These are phyloP conservation scores for Tenebrio molitor DNA, from an alignment of 1,140 invertebrate species.

Conservation along the genomic window DNA sequence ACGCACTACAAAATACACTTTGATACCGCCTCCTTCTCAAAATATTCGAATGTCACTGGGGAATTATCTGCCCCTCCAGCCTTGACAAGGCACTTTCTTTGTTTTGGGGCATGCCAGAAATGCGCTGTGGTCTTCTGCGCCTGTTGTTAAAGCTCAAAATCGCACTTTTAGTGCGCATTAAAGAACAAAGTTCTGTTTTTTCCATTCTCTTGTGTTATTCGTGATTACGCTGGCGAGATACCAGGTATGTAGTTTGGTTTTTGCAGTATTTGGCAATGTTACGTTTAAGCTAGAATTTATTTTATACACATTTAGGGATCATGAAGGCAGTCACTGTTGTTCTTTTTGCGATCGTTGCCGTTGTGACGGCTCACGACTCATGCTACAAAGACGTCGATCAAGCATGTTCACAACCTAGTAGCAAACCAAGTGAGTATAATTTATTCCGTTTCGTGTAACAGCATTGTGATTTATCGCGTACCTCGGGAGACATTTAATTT, in stretches of 20 bases:
- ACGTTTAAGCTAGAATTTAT: slow-evolving; percentile 11
- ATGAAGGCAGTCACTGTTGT: slow-evolving; percentile 73
- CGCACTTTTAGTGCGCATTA: slow-evolving; percentile 13
- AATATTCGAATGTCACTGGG: slow-evolving; percentile 34
- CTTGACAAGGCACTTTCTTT: slow-evolving; percentile 52
- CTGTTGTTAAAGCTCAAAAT: slow-evolving; percentile 44
- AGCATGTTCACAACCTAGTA: slow-evolving; percentile 69
- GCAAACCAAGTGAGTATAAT: slow-evolving; percentile 63
- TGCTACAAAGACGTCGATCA: slow-evolving; percentile 74
- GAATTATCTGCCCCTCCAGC: slow-evolving; percentile 36
- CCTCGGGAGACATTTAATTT: too few species aligned
- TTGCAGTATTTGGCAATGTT: slow-evolving; percentile 4
- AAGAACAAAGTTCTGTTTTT: slow-evolving; percentile 31
- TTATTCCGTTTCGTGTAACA: background rate
- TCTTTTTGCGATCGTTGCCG: slow-evolving; percentile 68
- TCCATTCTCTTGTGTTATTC: slow-evolving; percentile 52
- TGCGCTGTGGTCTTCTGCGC: slow-evolving; percentile 40
- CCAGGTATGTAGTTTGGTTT: slow-evolving; percentile 59
- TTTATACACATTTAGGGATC: slow-evolving; percentile 63
- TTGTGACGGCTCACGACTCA: slow-evolving; percentile 68
- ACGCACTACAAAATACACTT: slow-evolving; percentile 37
- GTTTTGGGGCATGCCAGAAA: slow-evolving; percentile 34
- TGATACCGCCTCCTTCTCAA: slow-evolving; percentile 16
- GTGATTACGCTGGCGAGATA: slow-evolving; percentile 67
- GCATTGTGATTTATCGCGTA: too few species aligned